phyloP scores from a whole-genome alignment of 1,140 invertebrate genomes.

The Rhagoletis pomonella region DNA sequence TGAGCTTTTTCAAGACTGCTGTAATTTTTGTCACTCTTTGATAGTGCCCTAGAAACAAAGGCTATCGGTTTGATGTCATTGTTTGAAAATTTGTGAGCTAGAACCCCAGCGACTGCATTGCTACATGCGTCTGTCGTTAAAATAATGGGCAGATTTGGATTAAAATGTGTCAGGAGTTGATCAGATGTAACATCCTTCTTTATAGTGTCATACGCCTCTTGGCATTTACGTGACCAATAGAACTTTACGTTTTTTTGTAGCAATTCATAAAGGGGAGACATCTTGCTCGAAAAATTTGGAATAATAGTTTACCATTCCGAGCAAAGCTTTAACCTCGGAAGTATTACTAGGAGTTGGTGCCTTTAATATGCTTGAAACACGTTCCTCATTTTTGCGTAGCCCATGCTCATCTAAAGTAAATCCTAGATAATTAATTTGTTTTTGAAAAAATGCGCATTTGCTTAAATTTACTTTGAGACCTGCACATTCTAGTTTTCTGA shows the following conservation, averaged over 20 bases:
- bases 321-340: conserved; percentile 56
- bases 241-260: conserved; percentile 62
- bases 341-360: conserved; percentile 60
- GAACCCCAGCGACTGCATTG: no score
- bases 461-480: conserved; percentile 62
- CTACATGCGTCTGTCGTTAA: no score
- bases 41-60: neutral
- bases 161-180: conserved; percentile 56
- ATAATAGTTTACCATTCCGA: conserved; percentile 64
- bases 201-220: conserved; percentile 61
- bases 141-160: conserved; percentile 47
- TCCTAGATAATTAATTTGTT: conserved; percentile 65
- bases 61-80: neutral
- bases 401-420: conserved; percentile 63
- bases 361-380: conserved; percentile 61
- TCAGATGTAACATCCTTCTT: conserved; percentile 64
- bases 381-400: conserved; percentile 57
- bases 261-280: conserved; percentile 66
- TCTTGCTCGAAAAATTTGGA: conserved; percentile 61
- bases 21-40: neutral
- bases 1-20: neutral
- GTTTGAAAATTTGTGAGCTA: neutral
- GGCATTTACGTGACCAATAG: conserved; percentile 61
- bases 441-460: conserved; percentile 65
- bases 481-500: conserved; percentile 25